Conservation (phyloP, 2,797 vertebrate genomes). For the Dryobates pubescens region DNA sequence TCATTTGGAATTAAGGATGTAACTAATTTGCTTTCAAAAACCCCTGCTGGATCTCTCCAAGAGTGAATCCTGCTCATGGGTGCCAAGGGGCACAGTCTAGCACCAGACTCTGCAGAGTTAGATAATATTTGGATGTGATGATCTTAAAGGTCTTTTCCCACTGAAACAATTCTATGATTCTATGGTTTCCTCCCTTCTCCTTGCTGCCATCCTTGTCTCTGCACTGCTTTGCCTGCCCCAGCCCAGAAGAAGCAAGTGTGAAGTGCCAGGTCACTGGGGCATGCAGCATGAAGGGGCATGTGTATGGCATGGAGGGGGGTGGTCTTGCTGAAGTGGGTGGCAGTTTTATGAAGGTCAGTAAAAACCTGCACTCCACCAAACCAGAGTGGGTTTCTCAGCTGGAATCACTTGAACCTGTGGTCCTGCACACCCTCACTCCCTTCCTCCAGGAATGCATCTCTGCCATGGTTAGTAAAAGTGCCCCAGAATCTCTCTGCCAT, state of each 20-base stretch:
- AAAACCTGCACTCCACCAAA: background rate
- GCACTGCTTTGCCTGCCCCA: background rate
- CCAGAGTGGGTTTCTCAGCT: constrained; percentile 39
- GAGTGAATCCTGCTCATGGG: background rate
- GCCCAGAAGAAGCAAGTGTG: background rate
- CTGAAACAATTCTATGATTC: no score
- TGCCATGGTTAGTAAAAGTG: constrained; percentile 43
- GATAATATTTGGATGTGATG: no score
- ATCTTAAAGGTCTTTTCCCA: no score
- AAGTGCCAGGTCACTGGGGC: background rate
- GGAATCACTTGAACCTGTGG: constrained; percentile 44
- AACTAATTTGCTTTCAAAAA: background rate
- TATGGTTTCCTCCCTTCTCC: background rate
- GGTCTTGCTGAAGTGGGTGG: background rate
- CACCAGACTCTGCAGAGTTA: no score
- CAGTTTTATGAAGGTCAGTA: constrained; percentile 16
- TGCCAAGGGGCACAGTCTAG: no score
- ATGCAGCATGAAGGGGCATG: background rate
- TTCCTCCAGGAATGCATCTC: background rate
- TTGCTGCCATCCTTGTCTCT: background rate
- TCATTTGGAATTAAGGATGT: constrained; percentile 2
- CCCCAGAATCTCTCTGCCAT: constrained; percentile 32
- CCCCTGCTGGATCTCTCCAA: background rate
- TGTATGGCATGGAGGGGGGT: background rate
- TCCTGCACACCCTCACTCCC: background rate